Percentiles rank a stretch among this genome's conserved stretches.
Evolutionary conservation across 1,140 invertebrate species (phyloP).

Genomic region (Tenebrio molitor): DNA sequence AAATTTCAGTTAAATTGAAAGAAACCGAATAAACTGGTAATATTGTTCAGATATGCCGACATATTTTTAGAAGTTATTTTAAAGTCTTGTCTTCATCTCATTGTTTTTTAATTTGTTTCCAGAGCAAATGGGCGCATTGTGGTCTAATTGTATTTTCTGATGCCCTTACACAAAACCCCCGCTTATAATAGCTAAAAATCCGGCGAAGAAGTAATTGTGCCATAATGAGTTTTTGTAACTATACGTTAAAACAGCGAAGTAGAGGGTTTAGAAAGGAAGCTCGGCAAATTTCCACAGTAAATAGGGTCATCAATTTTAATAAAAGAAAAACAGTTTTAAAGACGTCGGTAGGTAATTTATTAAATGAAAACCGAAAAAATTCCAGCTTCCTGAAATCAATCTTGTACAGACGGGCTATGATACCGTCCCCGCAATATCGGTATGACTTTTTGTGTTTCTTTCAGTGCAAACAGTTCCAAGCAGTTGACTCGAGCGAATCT

Average conservation of each 20-base stretch:
- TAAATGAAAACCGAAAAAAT: slow-evolving; percentile 35
- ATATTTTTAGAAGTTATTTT: no score
- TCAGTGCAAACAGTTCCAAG: slow-evolving; percentile 11
- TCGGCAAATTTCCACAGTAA: slow-evolving; percentile 29
- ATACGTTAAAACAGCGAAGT: not conserved
- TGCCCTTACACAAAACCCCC: not conserved
- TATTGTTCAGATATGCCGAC: no score
- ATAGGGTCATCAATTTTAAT: slow-evolving; percentile 37
- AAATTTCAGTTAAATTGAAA: no score
- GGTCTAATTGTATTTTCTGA: not conserved
- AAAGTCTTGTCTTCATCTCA: no score
- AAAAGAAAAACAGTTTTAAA: slow-evolving; percentile 34
- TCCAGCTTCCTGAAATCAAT: slow-evolving; percentile 29
- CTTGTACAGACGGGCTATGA: not conserved
- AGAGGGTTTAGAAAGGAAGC: slow-evolving; percentile 18
- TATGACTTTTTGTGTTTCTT: slow-evolving; percentile 28
- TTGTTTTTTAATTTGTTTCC: not conserved
- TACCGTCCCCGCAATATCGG: not conserved
- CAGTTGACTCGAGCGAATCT: no score
- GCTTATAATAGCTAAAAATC: no score
- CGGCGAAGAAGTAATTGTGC: slow-evolving; percentile 13
- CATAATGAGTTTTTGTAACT: slow-evolving; percentile 14
- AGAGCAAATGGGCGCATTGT: no score
- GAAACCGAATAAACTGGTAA: no score
- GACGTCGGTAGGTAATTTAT: slow-evolving; percentile 33